phyloP scores from a whole-genome alignment of 1,140 invertebrate genomes.

The Diploscapter pachys region DNA sequence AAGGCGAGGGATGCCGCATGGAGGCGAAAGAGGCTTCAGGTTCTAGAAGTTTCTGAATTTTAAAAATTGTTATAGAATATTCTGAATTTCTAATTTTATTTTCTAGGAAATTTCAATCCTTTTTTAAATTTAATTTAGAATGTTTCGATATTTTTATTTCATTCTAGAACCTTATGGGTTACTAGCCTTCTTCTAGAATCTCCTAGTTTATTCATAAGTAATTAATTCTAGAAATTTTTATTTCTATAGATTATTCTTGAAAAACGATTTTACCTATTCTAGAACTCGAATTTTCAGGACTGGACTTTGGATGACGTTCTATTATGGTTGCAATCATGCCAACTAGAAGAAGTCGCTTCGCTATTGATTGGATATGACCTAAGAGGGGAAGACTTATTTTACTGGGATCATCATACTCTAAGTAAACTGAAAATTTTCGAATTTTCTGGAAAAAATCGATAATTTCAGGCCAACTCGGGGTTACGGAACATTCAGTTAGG shows the following conservation, averaged over 20 bases:
- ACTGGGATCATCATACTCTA: conserved; percentile 24
- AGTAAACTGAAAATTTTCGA: conserved; percentile 1
- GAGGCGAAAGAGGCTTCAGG: neutral
- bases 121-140: no score
- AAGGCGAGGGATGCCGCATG: conserved; percentile 23
- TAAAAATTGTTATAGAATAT: no score
- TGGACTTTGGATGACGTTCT: conserved; percentile 33
- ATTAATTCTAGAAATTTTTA: no score
- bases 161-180: no score
- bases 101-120: no score
- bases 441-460: neutral
- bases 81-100: no score
- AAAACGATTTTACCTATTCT: neutral
- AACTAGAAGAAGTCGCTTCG: conserved; percentile 26
- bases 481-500: conserved; percentile 4
- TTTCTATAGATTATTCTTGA: no score
- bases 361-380: conserved; percentile 35
- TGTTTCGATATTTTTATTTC: no score
- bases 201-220: no score
- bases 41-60: no score
- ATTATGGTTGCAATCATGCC: conserved; percentile 21
- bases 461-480: conserved; percentile 27
- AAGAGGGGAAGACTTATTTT: conserved; percentile 28
- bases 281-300: conserved; percentile 8
- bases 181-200: no score